Conservation (phyloP, 2,888 invertebrate genomes). For the Ennomos fuscantarius region DNA sequence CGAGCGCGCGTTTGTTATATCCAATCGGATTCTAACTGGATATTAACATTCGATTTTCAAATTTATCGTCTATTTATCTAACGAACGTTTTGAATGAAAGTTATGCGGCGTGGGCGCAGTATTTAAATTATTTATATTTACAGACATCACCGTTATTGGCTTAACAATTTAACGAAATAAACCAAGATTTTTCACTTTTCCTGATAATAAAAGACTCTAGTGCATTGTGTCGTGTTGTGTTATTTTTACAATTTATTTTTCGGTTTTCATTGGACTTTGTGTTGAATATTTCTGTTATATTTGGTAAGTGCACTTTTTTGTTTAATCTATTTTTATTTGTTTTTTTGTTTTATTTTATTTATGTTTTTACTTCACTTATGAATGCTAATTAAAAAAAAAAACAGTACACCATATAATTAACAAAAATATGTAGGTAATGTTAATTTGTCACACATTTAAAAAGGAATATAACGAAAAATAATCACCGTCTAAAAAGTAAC, state of each 20-base stretch:
- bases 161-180: slow-evolving; percentile 58
- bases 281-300: slow-evolving; percentile 61
- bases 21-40: slow-evolving; percentile 64
- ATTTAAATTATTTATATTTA: slow-evolving; percentile 53
- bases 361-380: slow-evolving; percentile 21
- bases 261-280: slow-evolving; percentile 73
- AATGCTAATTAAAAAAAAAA: not conserved
- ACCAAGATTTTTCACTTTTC: slow-evolving; percentile 65
- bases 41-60: slow-evolving; percentile 56
- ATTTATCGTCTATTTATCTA: slow-evolving; percentile 50
- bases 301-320: slow-evolving; percentile 71
- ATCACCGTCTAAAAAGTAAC: slow-evolving; percentile 7
- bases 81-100: slow-evolving; percentile 68
- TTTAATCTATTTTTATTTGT: slow-evolving; percentile 57
- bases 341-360: slow-evolving; percentile 26
- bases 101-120: slow-evolving; percentile 58
- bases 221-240: slow-evolving; percentile 82
- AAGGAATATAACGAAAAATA: not conserved
- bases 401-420: too few species aligned
- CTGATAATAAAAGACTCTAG: slow-evolving; percentile 65
- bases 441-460: slow-evolving; percentile 4
- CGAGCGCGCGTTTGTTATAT: slow-evolving; percentile 51
- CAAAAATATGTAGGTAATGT: too few species aligned
- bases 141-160: slow-evolving; percentile 69
- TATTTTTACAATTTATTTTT: slow-evolving; percentile 62